These are phyloP conservation scores for Ciconia nigra DNA, from an alignment of 2,797 vertebrate genomes.

Conservation along the genomic window DNA sequence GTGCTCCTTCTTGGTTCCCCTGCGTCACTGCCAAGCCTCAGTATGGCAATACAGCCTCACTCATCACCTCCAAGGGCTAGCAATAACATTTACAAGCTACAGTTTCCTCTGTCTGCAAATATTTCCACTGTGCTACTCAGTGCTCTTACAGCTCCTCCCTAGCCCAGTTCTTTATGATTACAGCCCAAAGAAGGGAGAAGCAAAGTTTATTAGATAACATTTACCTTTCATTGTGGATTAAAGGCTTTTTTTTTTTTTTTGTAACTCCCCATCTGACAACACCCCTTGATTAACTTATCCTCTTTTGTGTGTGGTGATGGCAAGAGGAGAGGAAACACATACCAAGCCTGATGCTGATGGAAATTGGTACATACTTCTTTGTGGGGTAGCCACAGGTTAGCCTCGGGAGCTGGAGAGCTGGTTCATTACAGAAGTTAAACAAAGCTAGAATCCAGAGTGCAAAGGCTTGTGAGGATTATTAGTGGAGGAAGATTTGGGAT, in stretches of 20 bases:
- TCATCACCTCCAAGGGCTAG: conserved; percentile 58
- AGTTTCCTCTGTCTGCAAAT: conserved; percentile 72
- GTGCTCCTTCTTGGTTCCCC: conserved; percentile 20
- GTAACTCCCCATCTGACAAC: background rate
- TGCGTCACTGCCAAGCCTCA: conserved; percentile 24
- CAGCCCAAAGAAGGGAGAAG: background rate
- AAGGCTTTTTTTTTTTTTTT: background rate
- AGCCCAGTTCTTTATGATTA: background rate
- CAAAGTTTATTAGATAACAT: conserved; percentile 44
- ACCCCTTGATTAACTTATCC: background rate
- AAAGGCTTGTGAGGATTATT: background rate
- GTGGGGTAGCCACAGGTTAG: background rate
- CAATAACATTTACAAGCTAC: conserved; percentile 77
- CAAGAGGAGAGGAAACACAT: background rate
- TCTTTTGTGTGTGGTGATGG: background rate
- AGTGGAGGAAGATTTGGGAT: background rate
- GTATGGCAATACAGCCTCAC: background rate
- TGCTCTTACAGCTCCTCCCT: background rate
- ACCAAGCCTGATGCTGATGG: background rate
- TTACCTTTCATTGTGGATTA: conserved; percentile 41
- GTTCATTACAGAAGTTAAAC: background rate
- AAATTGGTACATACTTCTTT: background rate
- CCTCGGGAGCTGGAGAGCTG: background rate
- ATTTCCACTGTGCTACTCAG: conserved; percentile 40
- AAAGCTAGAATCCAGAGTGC: background rate